Evolutionary conservation across 2,113 vertebrate species (phyloP), one percentile per base, ranked within the genome.

Genomic region (Elephantulus edwardii): DNA sequence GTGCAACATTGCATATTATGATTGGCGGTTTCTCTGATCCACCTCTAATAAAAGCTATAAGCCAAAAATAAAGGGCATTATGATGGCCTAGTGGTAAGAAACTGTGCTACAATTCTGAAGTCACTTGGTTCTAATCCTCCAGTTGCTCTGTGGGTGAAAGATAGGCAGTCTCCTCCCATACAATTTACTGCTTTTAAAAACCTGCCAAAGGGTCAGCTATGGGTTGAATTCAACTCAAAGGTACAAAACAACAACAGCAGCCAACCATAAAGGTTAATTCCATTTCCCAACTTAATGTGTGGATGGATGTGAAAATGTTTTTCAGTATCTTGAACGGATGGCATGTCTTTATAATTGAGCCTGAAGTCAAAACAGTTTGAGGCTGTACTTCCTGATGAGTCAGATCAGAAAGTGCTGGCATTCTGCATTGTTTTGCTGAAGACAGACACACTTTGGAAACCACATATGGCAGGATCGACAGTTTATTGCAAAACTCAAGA

Each of bases 361-460:
- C 40, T 76, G 66, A 56, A 56, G 14, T 56, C 54, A 56, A 17
- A 17, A 56, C 8, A 56, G n/a, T 14, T 56, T 56, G 79, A 82
- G 50, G n/a, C 19, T 33, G 38, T 52, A 19, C 28, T 89, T 83
- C 48, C 88, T 42, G 44, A 40, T 64, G 62, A 74, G 17, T 84
- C 64, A 78, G 72, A n/a, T n/a, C n/a, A n/a, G n/a, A n/a, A n/a
- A n/a, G n/a, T 42, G 38, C 71, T 86, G 71, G 44, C 33, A 46
- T 71, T 76, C 70, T 62, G 28, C 60, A 20, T 44, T 44, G 38
- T 44, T 78, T 83, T 60, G 79, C 6, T 87, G 56, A 87, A 85
- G 92, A 48, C 22, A 75, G 60, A 91, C 46, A 30, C 17, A 38
- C 79, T 90, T 83, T 82, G 33, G 83, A 76, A 91, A 75, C 6